These are phyloP conservation scores for Sepioteuthis lessoniana DNA, from an alignment of 2,888 invertebrate species.

Conservation along the genomic window DNA sequence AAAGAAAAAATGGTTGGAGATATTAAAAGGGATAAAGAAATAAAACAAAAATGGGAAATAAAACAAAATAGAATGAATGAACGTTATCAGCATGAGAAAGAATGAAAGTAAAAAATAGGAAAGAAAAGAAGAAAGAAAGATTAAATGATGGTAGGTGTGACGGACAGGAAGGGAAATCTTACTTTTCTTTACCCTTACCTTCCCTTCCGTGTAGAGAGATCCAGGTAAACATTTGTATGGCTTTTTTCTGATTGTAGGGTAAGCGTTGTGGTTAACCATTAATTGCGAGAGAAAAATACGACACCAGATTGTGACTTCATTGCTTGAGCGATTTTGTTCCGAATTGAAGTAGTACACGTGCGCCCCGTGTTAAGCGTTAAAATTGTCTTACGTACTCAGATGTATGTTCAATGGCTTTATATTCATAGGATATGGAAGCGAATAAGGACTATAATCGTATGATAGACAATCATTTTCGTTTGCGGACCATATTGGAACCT, in stretches of 20 bases:
- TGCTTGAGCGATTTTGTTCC: neutral
- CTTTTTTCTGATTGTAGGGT: neutral
- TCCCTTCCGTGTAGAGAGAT: neutral
- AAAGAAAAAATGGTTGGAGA: too few species aligned
- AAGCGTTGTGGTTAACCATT: neutral
- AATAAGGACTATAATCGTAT: too few species aligned
- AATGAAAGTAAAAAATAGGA: too few species aligned
- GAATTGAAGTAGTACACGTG: neutral
- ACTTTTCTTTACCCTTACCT: neutral
- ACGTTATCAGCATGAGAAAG: neutral
- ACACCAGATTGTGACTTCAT: neutral
- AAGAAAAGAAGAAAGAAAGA: neutral
- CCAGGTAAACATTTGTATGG: constrained; percentile 33
- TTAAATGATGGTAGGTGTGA: neutral
- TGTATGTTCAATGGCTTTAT: too few species aligned
- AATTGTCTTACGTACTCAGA: too few species aligned
- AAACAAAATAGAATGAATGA: too few species aligned
- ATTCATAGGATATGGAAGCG: too few species aligned
- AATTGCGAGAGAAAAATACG: neutral
- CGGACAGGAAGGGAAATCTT: neutral
- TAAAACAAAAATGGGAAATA: too few species aligned
- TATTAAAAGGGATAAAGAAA: too few species aligned
- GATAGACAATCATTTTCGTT: too few species aligned
- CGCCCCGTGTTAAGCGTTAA: too few species aligned
- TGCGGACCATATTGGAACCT: too few species aligned